phyloP scores from a whole-genome alignment of 2,888 invertebrate species.

The Trypoxylon attenuatum region DNA sequence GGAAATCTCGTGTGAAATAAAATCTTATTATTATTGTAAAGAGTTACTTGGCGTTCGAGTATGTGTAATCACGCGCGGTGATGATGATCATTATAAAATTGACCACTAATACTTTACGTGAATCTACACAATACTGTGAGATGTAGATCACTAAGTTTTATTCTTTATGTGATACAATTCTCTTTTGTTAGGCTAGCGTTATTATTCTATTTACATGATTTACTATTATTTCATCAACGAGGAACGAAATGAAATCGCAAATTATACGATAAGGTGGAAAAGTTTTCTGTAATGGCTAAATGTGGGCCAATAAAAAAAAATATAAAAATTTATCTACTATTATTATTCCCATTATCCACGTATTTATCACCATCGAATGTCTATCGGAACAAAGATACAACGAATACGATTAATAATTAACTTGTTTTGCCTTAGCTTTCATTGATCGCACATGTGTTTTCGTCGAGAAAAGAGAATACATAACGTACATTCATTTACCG shows the following conservation, averaged over 20 bases:
- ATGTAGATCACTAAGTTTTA: conserved; percentile 16
- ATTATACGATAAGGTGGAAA: conserved; percentile 32
- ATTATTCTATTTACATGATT: conserved; percentile 45
- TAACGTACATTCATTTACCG: not conserved
- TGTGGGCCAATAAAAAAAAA: conserved; percentile 67
- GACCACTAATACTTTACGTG: conserved; percentile 17
- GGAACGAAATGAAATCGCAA: conserved; percentile 49
- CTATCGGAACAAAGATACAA: too few species aligned
- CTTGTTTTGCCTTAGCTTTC: conserved; percentile 38
- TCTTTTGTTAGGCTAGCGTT: conserved; percentile 46
- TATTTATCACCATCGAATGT: not conserved
- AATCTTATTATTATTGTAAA: conserved; percentile 22
- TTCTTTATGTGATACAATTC: conserved; percentile 49
- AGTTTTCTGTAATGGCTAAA: conserved; percentile 62
- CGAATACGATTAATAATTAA: conserved; percentile 25
- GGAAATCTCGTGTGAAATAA: conserved; percentile 13
- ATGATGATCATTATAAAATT: conserved; percentile 9
- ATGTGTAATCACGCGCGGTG: conserved; percentile 24
- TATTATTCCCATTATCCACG: not conserved
- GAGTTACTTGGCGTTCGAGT: not conserved
- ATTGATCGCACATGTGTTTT: conserved; percentile 65
- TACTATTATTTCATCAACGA: conserved; percentile 40
- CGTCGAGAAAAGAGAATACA: not conserved
- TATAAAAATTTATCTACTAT: conserved; percentile 35
- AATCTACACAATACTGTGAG: not conserved